Conservation (phyloP, 1,140 invertebrate species). For the Asbolus verrucosus region DNA sequence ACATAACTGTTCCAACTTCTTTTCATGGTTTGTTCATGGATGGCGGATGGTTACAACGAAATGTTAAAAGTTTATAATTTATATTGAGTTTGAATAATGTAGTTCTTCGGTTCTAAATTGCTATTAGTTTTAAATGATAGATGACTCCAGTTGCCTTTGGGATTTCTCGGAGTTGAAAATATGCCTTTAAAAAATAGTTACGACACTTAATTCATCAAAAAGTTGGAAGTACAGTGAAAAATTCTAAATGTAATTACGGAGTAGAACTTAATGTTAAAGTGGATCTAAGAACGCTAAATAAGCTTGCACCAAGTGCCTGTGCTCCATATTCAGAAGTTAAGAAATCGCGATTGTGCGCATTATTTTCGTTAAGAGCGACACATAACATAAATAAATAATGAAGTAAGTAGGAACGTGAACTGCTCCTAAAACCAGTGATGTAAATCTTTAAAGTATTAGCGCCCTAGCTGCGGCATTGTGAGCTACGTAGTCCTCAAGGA, state of each 20-base stretch:
- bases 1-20: too few species aligned
- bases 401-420: slow-evolving; percentile 33
- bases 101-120: slow-evolving; percentile 1
- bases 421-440: slow-evolving; percentile 14
- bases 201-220: slow-evolving; percentile 6
- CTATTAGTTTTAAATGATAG: slow-evolving; percentile 25
- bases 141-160: slow-evolving; percentile 11
- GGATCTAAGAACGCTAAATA: too few species aligned
- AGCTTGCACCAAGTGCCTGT: too few species aligned
- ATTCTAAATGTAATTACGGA: not conserved
- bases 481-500: slow-evolving; percentile 35
- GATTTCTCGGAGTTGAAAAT: not conserved
- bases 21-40: too few species aligned
- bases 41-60: too few species aligned
- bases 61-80: too few species aligned
- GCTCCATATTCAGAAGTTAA: too few species aligned
- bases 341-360: slow-evolving; percentile 23
- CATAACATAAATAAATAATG: slow-evolving; percentile 38
- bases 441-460: slow-evolving; percentile 47
- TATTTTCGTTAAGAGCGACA: slow-evolving; percentile 27
- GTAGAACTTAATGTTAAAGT: not conserved
- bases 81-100: slow-evolving; percentile 1
- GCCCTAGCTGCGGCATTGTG: not conserved
- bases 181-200: slow-evolving; percentile 7
- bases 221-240: not conserved